A percentile compares a stretch with the other conserved stretches of the same genome.
Evolutionary conservation across 2,888 invertebrate genomes (phyloP).

Genomic region (Sarcophaga variegata): DNA sequence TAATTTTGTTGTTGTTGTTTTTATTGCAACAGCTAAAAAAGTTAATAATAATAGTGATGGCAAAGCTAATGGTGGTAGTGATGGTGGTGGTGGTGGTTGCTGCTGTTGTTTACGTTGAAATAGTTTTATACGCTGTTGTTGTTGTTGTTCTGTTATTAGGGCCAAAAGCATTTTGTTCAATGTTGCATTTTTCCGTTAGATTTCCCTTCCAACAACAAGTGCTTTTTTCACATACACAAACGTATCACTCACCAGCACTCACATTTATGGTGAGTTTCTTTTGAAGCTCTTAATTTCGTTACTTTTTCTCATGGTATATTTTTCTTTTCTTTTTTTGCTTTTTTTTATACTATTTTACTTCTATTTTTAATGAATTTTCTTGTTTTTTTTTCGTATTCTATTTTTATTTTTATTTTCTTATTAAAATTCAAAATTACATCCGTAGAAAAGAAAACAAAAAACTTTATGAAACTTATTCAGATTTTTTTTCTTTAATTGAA

Average conservation of each 20-base stretch:
- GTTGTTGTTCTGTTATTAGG: slow-evolving; percentile 73
- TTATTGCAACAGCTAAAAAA: slow-evolving; percentile 33
- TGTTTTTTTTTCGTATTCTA: slow-evolving; percentile 21
- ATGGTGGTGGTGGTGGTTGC: slow-evolving; percentile 53
- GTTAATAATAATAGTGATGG: slow-evolving; percentile 29
- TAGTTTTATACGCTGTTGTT: slow-evolving; percentile 21
- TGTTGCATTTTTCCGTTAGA: slow-evolving; percentile 80
- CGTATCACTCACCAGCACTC: slow-evolving; percentile 11
- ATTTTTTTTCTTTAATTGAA: slow-evolving; percentile 1
- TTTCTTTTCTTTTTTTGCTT: slow-evolving; percentile 7
- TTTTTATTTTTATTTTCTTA: slow-evolving; percentile 33
- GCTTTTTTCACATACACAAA: slow-evolving; percentile 28
- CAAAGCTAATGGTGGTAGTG: background rate
- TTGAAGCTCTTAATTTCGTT: background rate
- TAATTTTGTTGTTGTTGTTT: slow-evolving; percentile 49
- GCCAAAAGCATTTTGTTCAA: slow-evolving; percentile 80
- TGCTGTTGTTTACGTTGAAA: slow-evolving; percentile 46
- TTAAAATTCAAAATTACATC: slow-evolving; percentile 34
- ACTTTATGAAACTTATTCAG: slow-evolving; percentile 16
- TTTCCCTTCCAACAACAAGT: slow-evolving; percentile 71
- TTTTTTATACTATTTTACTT: slow-evolving; percentile 9
- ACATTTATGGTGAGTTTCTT: background rate
- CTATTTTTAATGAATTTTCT: slow-evolving; percentile 42
- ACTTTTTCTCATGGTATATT: background rate
- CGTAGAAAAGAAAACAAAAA: slow-evolving; percentile 46